Base-by-base conservation (phyloP, 2,888 invertebrate genomes). In the Thymelicus lineola region DNA sequence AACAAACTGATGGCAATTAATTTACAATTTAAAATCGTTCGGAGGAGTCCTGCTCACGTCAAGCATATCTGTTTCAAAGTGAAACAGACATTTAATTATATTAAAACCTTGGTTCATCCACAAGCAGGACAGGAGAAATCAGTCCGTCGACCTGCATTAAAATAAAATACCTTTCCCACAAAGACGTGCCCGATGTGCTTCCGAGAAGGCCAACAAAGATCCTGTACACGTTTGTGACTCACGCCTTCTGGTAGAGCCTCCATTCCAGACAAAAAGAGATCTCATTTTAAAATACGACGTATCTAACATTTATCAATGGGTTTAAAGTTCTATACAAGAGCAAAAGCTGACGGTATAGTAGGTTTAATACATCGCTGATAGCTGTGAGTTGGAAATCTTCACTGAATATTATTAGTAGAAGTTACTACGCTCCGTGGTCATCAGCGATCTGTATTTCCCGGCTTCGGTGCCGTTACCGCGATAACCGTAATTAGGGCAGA, bases 141-240 rank as follows among this genome's bases (percentile, higher is more conserved):
- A 82, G 90, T 84, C 86, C 89, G 81, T 83, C 87, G 91, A 89
- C 89, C 89, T 85, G 89, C 84, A 87, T 89, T 88, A 87, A 88
- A 87, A 83, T 85, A 83, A 88, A 87, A 83, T 85, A 83, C 86
- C 87, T 88, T 92, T 89, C 87, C 88, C 90, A 91, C 91, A 90
- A 89, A 89, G 88, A 87, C 80, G 82, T 82, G 82, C 80, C 86
- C 84, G 85, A 80, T 80, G 85, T 82, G 86, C 82, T 93, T 93
- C 93, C 88, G 83, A 84, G 93, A 93, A 93, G 85, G 85, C 86
- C 83, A 91, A 93, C 93, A 93, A 93, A 93, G 93, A 91, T 93
- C 91, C 90, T 88, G 87, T 85, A 82, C 87, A 79, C 78, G 64
- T 85, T 82, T 82, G 86, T 92, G 93, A 92, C 82, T 92, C 93